phyloP scores from a whole-genome alignment of 1,140 invertebrate genomes.

The Diabrotica virgifera region DNA sequence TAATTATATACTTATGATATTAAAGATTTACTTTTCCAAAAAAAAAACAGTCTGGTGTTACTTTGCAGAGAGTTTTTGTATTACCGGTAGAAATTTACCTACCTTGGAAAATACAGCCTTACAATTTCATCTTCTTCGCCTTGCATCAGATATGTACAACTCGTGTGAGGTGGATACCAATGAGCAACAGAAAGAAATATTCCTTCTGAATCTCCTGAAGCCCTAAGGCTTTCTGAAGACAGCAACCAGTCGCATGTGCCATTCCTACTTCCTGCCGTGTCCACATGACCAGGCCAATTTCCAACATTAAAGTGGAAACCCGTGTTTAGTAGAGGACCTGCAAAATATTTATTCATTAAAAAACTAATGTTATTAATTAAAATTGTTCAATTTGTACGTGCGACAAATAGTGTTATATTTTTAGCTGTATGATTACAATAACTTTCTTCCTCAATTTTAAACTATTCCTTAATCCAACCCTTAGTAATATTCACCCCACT shows the following conservation, averaged over 20 bases:
- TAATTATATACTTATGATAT: too few species aligned
- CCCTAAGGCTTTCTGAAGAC: conserved; percentile 73
- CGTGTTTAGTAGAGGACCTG: conserved; percentile 81
- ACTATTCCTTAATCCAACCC: too few species aligned
- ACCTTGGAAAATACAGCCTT: conserved; percentile 82
- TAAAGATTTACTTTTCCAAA: too few species aligned
- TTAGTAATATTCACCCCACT: too few species aligned
- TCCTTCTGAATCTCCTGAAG: conserved; percentile 73
- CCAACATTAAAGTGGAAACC: conserved; percentile 92
- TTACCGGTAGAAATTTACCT: conserved; percentile 26
- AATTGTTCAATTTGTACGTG: too few species aligned
- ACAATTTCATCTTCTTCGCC: conserved; percentile 81
- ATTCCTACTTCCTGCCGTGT: conserved; percentile 78
- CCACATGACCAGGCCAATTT: conserved; percentile 87
- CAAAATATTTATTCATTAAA: conserved; percentile 8
- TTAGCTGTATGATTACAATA: too few species aligned
- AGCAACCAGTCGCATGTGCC: conserved; percentile 85
- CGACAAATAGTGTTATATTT: too few species aligned
- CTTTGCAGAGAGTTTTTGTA: background rate
- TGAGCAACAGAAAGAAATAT: conserved; percentile 88
- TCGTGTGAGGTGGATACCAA: conserved; percentile 89
- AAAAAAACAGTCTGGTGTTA: too few species aligned
- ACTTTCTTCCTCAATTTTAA: too few species aligned
- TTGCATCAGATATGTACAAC: conserved; percentile 84
- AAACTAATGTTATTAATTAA: too few species aligned